Evolutionary conservation across 2,797 vertebrate species (phyloP), one percentile per base, ranked within the genome.

Genomic region (Muscicapa comitata): DNA sequence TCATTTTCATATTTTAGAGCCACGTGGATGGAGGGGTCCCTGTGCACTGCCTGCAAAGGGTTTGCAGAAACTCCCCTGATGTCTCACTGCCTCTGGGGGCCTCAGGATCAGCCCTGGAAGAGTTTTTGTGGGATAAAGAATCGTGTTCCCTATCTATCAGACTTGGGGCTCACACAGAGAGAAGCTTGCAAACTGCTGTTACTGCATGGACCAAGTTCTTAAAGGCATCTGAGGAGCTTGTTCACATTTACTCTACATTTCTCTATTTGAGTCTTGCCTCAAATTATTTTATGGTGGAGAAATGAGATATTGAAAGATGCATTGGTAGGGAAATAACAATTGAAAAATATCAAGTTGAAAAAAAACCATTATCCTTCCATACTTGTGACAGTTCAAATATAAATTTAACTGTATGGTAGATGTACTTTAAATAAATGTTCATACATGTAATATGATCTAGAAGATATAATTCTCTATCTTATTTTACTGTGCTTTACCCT

Each of bases 311-410:
- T 67, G 45, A 87, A 91, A 67, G 33, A 85, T 57, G 45, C 31
- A 43, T 50, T 91, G 20, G 57, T 67, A 87, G 38, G 74, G 35
- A 94, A 82, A 89, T 31, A 88, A 62, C 59, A 68, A 28, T 38
- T 31, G 31, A 47, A 66, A 66, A 66, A 76, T 62, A 35, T 40
- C 13, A 38, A 31, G 70, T 31, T 19, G 58, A 63, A 90, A 53
- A 86, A 84, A 31, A 51, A 2, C 43, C 37, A 80, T 72, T 84
- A 73, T 15, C 42, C 21, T 88, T 89, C 48, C 29, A 51, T 40
- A 63, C 23, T 45, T 70, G 35, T 25, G 37, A 59, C 26, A 89
- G 21, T 15, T 91, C 62, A 91, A 89, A 67, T 35, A 85, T 2
- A 79, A 95, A 76, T 43, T 54, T 67, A 87, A 50, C 35, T 24